Conservation (phyloP, 1,140 invertebrate species). For the Eueides isabella region DNA sequence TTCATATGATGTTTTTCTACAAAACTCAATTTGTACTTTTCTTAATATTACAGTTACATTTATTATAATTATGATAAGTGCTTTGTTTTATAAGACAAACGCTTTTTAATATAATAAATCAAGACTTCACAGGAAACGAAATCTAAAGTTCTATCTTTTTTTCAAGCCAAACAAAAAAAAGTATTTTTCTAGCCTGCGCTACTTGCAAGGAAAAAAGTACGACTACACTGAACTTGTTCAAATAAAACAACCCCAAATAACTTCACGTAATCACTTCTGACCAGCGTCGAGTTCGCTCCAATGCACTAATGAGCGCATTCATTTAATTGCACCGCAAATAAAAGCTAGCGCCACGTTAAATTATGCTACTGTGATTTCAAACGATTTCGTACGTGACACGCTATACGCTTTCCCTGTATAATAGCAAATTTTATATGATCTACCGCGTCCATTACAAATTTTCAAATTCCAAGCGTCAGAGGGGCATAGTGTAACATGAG, state of each 20-base stretch:
- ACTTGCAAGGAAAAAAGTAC: constrained; percentile 10
- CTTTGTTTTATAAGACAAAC: no score
- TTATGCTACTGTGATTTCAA: constrained; percentile 32
- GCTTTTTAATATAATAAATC: neutral
- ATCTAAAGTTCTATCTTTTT: neutral
- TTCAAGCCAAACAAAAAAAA: no score
- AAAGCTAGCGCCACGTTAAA: constrained; percentile 33
- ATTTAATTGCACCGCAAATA: constrained; percentile 50
- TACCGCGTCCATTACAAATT: constrained; percentile 4
- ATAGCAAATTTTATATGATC: constrained; percentile 30
- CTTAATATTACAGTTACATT: no score
- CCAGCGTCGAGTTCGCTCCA: constrained; percentile 35
- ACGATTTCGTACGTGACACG: constrained; percentile 37
- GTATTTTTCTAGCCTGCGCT: neutral
- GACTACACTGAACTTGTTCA: constrained; percentile 14
- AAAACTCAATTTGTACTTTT: no score
- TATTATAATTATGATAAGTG: neutral
- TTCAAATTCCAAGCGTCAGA: constrained; percentile 22
- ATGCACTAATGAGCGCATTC: constrained; percentile 46
- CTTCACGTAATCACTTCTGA: constrained; percentile 27
- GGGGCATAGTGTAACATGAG: constrained; percentile 31
- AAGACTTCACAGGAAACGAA: neutral
- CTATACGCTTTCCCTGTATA: constrained; percentile 39
- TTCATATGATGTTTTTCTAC: no score
- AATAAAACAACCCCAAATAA: constrained; percentile 31